Evolutionary conservation across 2,797 vertebrate species (phyloP).

Genomic region (Geotrypetes seraphini): DNA sequence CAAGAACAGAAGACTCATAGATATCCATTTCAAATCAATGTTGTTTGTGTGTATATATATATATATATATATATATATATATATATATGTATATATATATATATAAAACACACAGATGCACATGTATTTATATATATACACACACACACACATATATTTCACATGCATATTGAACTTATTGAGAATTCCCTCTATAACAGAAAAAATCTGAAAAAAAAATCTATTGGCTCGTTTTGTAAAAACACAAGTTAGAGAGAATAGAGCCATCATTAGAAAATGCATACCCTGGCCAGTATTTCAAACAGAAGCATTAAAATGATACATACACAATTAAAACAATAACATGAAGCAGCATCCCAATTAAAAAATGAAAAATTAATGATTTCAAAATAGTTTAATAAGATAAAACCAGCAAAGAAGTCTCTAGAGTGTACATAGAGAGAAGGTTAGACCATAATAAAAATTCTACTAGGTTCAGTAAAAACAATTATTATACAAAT

Average conservation of each 20-base stretch:
- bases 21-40: conserved; percentile 33
- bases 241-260: conserved; percentile 12
- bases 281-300: conserved; percentile 34
- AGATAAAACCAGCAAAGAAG: conserved; percentile 56
- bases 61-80: too few species aligned
- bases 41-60: too few species aligned
- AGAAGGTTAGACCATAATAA: conserved; percentile 37
- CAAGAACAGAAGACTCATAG: conserved; percentile 54
- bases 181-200: conserved; percentile 36
- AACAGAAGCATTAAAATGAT: conserved; percentile 20
- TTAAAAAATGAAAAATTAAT: conserved; percentile 77
- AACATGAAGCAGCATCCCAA: conserved; percentile 38
- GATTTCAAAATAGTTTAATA: conserved; percentile 71
- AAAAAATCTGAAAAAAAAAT: conserved; percentile 20
- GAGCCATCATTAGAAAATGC: conserved; percentile 27
- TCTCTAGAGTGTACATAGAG: conserved; percentile 47
- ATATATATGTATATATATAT: too few species aligned
- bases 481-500: conserved; percentile 34
- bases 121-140: too few species aligned
- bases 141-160: too few species aligned
- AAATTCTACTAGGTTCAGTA: conserved; percentile 47
- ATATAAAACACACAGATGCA: too few species aligned
- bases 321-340: conserved; percentile 48
- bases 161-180: conserved; percentile 29
- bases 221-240: too few species aligned